Conservation (phyloP, 2,113 vertebrate species). For the Rhabdornis inornatus region DNA sequence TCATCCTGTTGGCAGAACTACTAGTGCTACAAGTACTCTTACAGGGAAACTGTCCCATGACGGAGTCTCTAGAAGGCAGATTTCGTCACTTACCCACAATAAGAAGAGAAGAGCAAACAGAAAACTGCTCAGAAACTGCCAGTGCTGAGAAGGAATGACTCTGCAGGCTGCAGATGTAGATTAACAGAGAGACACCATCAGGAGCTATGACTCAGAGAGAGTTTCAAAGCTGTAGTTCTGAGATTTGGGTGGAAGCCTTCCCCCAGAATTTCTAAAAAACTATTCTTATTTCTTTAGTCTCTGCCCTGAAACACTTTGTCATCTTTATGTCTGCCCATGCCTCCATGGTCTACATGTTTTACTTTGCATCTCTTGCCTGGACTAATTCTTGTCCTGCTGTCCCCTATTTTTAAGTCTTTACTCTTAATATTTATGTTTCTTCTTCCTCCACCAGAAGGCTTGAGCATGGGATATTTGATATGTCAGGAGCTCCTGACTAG, state of each 20-base stretch:
- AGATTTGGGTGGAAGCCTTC: background rate
- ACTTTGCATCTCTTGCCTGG: background rate
- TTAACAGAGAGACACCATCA: background rate
- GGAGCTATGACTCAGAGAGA: background rate
- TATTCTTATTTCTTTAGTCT: background rate
- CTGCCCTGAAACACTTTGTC: background rate
- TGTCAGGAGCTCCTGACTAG: background rate
- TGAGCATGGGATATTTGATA: background rate
- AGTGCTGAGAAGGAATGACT: background rate
- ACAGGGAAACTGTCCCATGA: background rate
- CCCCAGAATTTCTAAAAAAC: background rate
- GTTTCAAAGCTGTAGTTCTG: background rate
- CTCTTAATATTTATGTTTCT: background rate
- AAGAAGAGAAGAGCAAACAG: background rate
- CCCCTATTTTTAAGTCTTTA: background rate
- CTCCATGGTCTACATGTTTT: background rate
- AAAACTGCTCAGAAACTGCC: background rate
- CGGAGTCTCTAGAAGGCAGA: background rate
- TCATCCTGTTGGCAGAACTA: background rate
- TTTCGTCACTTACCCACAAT: background rate
- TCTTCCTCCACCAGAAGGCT: background rate
- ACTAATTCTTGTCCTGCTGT: background rate
- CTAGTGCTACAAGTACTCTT: background rate
- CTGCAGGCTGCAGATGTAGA: background rate
- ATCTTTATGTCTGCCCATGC: background rate